Conservation (phyloP, 1,140 invertebrate genomes). For the Sitobion miscanthi region DNA sequence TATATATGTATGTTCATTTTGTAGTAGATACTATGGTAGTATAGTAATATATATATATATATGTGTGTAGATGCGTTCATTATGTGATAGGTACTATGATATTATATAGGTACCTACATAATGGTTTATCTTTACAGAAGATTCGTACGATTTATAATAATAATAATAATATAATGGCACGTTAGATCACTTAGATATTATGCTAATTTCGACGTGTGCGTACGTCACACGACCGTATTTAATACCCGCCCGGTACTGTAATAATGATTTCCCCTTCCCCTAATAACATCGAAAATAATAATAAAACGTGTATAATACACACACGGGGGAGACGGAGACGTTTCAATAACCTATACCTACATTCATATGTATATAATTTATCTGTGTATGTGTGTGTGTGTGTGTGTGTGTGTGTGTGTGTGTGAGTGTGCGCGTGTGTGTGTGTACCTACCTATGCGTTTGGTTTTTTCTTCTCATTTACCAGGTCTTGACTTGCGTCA, state of each 20-base stretch:
- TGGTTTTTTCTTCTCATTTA: conserved; percentile 2
- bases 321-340: neutral
- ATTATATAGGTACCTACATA: neutral
- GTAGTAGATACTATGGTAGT: no score
- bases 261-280: conserved; percentile 27
- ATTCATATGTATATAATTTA: neutral
- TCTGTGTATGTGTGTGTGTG: neutral
- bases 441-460: neutral
- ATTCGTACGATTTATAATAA: neutral
- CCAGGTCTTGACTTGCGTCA: neutral
- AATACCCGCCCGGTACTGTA: neutral
- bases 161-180: neutral
- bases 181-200: neutral
- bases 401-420: neutral
- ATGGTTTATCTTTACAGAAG: neutral
- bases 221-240: conserved; percentile 30
- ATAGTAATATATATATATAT: no score
- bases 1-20: neutral
- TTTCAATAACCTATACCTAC: neutral
- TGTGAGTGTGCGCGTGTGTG: neutral
- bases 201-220: neutral
- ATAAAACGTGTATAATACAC: neutral
- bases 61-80: no score
- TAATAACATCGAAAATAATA: neutral
- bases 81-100: neutral